These are phyloP conservation scores for Andrena marginata DNA, from an alignment of 2,888 invertebrate genomes.

Conservation along the genomic window DNA sequence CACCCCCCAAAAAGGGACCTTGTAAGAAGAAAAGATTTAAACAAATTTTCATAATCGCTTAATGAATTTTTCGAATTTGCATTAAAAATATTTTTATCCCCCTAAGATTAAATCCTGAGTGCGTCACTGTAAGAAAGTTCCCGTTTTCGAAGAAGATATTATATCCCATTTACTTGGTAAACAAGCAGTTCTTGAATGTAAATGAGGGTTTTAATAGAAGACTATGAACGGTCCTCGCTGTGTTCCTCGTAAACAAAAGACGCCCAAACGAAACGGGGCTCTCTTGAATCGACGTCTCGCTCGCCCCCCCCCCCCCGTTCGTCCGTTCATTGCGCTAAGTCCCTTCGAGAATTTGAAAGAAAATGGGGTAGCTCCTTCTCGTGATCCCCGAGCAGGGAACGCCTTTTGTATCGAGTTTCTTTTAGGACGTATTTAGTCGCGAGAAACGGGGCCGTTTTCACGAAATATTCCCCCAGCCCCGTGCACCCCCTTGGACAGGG, in stretches of 20 bases:
- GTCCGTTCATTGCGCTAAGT: not conserved
- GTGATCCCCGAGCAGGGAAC: not conserved
- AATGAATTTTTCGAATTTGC: no score
- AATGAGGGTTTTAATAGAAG: not conserved
- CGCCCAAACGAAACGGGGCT: not conserved
- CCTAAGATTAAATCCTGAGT: not conserved
- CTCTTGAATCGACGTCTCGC: conserved; percentile 1
- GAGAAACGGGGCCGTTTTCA: conserved; percentile 17
- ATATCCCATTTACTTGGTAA: not conserved
- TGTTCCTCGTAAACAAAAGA: not conserved
- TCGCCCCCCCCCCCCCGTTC: not conserved
- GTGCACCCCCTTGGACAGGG: not conserved
- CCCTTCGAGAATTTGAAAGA: not conserved
- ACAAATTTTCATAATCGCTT: no score
- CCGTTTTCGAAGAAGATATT: not conserved
- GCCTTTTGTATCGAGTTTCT: conserved; percentile 22
- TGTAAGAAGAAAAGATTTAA: no score
- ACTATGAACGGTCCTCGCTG: not conserved
- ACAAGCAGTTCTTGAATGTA: not conserved
- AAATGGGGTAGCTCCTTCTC: not conserved
- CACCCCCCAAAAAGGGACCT: no score
- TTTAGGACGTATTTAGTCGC: conserved; percentile 28
- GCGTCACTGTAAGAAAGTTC: not conserved
- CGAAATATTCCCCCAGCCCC: conserved; percentile 16
- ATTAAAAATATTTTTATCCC: no score